Conservation (phyloP, 1,140 invertebrate species). For the Cydia strobilella region DNA sequence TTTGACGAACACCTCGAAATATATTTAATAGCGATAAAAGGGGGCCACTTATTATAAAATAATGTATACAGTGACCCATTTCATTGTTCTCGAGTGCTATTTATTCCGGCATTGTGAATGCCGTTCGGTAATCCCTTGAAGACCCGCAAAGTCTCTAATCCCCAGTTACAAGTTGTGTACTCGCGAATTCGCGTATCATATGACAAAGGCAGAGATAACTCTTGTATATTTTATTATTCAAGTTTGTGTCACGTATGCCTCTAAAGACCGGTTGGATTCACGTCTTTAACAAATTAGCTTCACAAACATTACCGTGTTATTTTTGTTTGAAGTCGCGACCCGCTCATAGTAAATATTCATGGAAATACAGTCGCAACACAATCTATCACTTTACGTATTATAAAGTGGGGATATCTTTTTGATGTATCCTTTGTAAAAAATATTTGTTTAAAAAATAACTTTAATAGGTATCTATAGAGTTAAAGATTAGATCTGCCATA, state of each 20-base stretch:
- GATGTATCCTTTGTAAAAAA: too few species aligned
- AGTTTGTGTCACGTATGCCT: slow-evolving; percentile 16
- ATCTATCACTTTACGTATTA: neutral
- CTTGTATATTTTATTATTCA: slow-evolving; percentile 16
- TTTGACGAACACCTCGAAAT: too few species aligned
- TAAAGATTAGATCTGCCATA: too few species aligned
- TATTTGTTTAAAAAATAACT: too few species aligned
- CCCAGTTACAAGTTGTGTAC: slow-evolving; percentile 8
- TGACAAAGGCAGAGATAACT: slow-evolving; percentile 8
- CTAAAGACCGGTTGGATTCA: slow-evolving; percentile 10
- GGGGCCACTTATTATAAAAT: too few species aligned
- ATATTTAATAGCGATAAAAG: too few species aligned
- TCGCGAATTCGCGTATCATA: slow-evolving; percentile 11
- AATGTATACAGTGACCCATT: too few species aligned
- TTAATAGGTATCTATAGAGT: too few species aligned
- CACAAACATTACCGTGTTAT: slow-evolving; percentile 8
- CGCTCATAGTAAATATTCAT: neutral
- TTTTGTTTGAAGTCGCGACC: neutral
- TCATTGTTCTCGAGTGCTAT: too few species aligned
- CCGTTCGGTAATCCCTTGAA: slow-evolving; percentile 8
- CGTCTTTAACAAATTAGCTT: slow-evolving; percentile 6
- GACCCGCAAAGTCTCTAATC: slow-evolving; percentile 25
- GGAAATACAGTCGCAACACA: neutral
- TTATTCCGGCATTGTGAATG: neutral
- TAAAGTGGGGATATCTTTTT: neutral